Evolutionary conservation across 2,888 invertebrate species (phyloP).

Genomic region (Pachycephus smyrnensis): DNA sequence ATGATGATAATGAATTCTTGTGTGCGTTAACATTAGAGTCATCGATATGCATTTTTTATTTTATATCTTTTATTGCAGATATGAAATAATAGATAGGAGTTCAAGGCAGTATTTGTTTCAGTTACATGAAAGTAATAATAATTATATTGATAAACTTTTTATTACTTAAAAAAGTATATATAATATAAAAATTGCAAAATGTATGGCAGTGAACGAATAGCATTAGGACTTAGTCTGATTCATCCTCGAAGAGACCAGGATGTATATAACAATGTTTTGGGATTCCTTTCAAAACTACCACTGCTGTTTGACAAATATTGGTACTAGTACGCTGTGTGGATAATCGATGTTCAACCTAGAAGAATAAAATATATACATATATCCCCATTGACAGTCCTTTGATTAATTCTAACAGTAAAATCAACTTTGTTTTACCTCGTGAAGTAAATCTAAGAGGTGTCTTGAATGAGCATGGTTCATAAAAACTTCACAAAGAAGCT

Average conservation of each 20-base stretch:
- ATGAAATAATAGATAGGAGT: neutral
- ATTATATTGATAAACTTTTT: neutral
- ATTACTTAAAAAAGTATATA: neutral
- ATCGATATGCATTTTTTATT: neutral
- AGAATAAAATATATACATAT: slow-evolving; percentile 10
- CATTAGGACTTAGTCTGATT: neutral
- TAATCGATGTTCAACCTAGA: slow-evolving; percentile 53
- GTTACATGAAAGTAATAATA: neutral
- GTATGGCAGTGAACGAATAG: neutral
- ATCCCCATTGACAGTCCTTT: neutral
- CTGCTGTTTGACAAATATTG: slow-evolving; percentile 53
- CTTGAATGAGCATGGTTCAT: slow-evolving; percentile 54
- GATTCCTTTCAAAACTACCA: slow-evolving; percentile 49
- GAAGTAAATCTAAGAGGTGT: slow-evolving; percentile 54
- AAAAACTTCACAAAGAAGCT: slow-evolving; percentile 69
- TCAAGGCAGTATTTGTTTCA: neutral
- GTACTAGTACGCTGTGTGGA: slow-evolving; percentile 34
- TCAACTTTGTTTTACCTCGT: slow-evolving; percentile 41
- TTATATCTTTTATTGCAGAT: neutral
- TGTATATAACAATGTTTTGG: slow-evolving; percentile 57
- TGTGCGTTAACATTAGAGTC: neutral
- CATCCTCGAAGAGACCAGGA: slow-evolving; percentile 56
- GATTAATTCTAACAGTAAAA: neutral
- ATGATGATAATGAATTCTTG: neutral
- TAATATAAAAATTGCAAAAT: neutral